phyloP scores from a whole-genome alignment of 2,113 vertebrate genomes.

The Chloropsis hardwickii region DNA sequence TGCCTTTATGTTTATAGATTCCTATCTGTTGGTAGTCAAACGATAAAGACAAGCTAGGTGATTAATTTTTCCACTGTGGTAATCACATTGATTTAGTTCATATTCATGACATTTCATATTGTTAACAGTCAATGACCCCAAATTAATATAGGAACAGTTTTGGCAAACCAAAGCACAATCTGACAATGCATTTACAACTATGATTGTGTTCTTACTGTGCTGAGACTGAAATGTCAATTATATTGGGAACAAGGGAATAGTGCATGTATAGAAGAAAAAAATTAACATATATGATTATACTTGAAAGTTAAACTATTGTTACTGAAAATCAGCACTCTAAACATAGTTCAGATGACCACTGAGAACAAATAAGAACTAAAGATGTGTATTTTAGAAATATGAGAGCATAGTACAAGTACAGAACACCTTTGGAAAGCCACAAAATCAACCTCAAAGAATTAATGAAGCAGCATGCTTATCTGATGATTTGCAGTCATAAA shows the following conservation, averaged over 20 bases:
- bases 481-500: not conserved
- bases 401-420: not conserved
- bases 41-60: slow-evolving; percentile 49
- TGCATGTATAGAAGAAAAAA: not conserved
- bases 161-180: slow-evolving; percentile 38
- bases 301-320: not conserved
- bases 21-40: slow-evolving; percentile 37
- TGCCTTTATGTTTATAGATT: slow-evolving; percentile 54
- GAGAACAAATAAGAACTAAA: not conserved
- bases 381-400: not conserved
- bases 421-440: not conserved
- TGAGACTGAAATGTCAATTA: slow-evolving; percentile 25
- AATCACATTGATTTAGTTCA: slow-evolving; percentile 59
- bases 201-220: not conserved
- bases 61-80: slow-evolving; percentile 58
- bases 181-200: slow-evolving; percentile 33
- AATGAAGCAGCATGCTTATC: not conserved
- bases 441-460: not conserved
- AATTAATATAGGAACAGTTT: slow-evolving; percentile 39
- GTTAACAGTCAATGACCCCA: slow-evolving; percentile 48
- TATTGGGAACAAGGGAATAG: not conserved
- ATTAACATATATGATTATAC: not conserved
- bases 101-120: slow-evolving; percentile 60
- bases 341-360: not conserved
- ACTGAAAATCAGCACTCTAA: not conserved